Evolutionary conservation across 2,888 invertebrate genomes (phyloP), one percentile per base, ranked within the genome.

Genomic region (Mycogona germanica): DNA sequence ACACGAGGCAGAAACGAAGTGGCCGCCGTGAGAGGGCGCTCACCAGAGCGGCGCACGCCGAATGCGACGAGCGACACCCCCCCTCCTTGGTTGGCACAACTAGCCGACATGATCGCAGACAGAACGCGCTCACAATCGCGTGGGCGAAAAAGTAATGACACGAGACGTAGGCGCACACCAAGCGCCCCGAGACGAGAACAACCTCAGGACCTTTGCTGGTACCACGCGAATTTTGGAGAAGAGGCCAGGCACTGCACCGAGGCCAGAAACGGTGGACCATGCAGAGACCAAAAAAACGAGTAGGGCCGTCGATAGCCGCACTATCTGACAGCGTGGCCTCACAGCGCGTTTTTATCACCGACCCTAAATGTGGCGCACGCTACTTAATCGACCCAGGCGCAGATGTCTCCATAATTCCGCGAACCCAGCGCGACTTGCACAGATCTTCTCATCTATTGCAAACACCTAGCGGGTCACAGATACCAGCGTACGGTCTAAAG

Each of bases 151-250:
- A n/a, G n/a, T n/a, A n/a, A n/a, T n/a, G n/a, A n/a, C n/a, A n/a
- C n/a, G n/a, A n/a, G n/a, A n/a, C n/a, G n/a, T n/a, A n/a, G n/a
- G n/a, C n/a, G n/a, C n/a, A n/a, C n/a, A n/a, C n/a, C n/a, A n/a
- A n/a, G n/a, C n/a, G n/a, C n/a, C n/a, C 73, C 98, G 98, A 58
- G 99, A 99, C 73, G 83, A 91, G 69, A 87, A 93, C 57, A 97
- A 95, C 75, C 95, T 95, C 75, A 79, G 82, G 76, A 25, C 25
- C 3, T 50, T 3, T 50, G 50, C 23, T 50, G 35, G 35, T 50
- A 35, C n/a, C 40, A 50, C 19, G 19, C 9, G 0, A 38, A 23
- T 1, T 50, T 50, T 40, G 50, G 50, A 1, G 40, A 25, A 25
- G n/a, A 23, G 21, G 50, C 50, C 1, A 6, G 12, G 7, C 35